Percentiles rank a stretch among this genome's conserved stretches.
Conservation (phyloP, 2,113 vertebrate genomes). For the Phalacrocorax pelagicus region DNA sequence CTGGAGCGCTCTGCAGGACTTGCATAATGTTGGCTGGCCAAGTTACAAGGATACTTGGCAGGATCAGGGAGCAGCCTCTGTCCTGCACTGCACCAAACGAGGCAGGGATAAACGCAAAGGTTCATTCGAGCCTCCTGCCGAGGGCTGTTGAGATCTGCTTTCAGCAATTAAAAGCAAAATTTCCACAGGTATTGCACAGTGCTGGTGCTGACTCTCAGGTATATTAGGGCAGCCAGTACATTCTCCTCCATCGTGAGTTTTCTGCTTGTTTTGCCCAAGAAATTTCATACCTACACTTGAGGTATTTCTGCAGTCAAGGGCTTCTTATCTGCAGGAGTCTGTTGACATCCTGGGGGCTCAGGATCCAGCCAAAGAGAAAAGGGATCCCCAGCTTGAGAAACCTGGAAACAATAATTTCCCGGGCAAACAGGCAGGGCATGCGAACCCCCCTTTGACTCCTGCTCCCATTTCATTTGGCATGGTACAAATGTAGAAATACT, state of each 20-base stretch:
- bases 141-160: background rate
- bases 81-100: background rate
- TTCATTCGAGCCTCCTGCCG: background rate
- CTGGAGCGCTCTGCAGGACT: background rate
- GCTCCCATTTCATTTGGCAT: background rate
- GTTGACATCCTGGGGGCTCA: background rate
- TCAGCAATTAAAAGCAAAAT: background rate
- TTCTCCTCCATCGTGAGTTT: background rate
- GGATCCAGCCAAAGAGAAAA: background rate
- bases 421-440: background rate
- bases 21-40: background rate
- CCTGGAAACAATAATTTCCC: background rate
- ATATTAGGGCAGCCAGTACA: background rate
- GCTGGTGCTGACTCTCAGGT: background rate
- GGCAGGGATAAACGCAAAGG: background rate
- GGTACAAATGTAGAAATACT: background rate
- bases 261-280: background rate
- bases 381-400: background rate
- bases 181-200: fast-evolving
- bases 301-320: background rate
- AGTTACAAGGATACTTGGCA: background rate
- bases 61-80: background rate
- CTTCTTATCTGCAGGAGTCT: background rate
- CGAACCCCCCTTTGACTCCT: background rate
- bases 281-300: background rate